Percentiles rank a stretch among this genome's conserved stretches.
Evolutionary conservation across 2,113 vertebrate species (phyloP).

Genomic region (Entomyzon cyanotis): DNA sequence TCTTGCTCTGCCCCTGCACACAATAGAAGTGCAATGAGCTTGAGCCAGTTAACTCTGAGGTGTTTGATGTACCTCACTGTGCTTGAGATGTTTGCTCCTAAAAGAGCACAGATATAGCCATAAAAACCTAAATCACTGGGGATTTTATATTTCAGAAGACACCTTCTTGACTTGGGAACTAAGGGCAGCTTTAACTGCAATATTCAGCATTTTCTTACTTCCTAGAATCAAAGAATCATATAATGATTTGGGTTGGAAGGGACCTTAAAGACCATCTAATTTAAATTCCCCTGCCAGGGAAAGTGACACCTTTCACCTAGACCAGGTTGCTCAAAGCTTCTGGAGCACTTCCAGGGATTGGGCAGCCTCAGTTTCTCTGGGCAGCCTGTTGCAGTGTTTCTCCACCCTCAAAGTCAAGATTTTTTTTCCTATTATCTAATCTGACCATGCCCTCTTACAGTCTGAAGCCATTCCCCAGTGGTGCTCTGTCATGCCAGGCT

Average conservation of each 20-base stretch:
- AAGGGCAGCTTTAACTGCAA: not conserved
- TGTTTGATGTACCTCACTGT: not conserved
- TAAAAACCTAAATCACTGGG: not conserved
- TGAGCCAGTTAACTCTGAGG: not conserved
- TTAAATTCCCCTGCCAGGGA: not conserved
- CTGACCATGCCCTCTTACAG: not conserved
- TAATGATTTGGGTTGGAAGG: not conserved
- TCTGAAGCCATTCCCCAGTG: not conserved
- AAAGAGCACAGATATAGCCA: not conserved
- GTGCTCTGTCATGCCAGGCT: not conserved
- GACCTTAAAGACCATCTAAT: not conserved
- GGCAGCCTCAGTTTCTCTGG: not conserved
- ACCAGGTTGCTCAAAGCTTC: not conserved
- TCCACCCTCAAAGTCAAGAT: not conserved
- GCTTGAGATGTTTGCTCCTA: rapidly evolving
- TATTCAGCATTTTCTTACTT: not conserved
- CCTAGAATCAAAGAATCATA: not conserved
- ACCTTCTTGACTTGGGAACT: not conserved
- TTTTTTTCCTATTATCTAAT: not conserved
- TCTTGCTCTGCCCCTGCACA: not conserved
- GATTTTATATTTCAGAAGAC: not conserved
- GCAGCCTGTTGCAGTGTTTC: not conserved
- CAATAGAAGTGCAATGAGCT: not conserved
- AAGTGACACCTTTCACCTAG: not conserved
- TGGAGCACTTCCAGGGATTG: not conserved